Base-by-base conservation (phyloP, 2,113 vertebrate genomes). In the Sebastes schlegelii region DNA sequence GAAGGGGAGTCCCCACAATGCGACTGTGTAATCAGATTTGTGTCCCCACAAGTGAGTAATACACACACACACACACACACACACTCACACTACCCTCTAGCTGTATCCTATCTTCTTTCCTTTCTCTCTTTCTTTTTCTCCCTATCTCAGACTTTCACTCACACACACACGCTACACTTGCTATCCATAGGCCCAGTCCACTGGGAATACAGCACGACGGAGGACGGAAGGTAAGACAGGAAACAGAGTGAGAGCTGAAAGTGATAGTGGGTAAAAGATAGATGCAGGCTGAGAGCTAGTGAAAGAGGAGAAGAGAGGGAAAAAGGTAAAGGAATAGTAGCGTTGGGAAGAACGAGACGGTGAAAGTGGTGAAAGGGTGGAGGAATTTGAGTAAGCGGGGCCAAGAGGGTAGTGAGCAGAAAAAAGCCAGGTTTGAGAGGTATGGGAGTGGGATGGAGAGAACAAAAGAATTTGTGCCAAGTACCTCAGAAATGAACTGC, bases 221-320 rank as follows among this genome's bases (percentile, higher is more conserved):
- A 63, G 83, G 51, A 60, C 9, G 13, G 68, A 77, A 69, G 79
- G 80, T 34, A 79, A 82, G 74, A 82, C 66, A 62, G 84, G 70
- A 83, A 80, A 67, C 72, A 64, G 48, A 79, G 69, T 23, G 71
- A 77, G 23, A 82, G 60, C 73, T 74, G 81, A 89, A 88, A 90
- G 71, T 82, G 79, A 88, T 85, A 84, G 82, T 60, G 57, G 74
- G 79, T 75, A 82, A 86, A 77, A 82, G 72, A 89, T 64, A 60
- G 46, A 82, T 69, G 76, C 48, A 19, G 79, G 68, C 70, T 77
- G 61, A 85, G 68, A 65, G 74, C 23, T 0, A 46, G 75, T 77
- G 81, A 87, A 80, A 87, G 68, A 19, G 54, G 58, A 75, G 74
- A 79, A 7, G 64, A 51, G 57, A 6, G 43, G 17, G 58, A 14